Base-by-base conservation (phyloP, 2,888 invertebrate species). In the Andrena fulva region DNA sequence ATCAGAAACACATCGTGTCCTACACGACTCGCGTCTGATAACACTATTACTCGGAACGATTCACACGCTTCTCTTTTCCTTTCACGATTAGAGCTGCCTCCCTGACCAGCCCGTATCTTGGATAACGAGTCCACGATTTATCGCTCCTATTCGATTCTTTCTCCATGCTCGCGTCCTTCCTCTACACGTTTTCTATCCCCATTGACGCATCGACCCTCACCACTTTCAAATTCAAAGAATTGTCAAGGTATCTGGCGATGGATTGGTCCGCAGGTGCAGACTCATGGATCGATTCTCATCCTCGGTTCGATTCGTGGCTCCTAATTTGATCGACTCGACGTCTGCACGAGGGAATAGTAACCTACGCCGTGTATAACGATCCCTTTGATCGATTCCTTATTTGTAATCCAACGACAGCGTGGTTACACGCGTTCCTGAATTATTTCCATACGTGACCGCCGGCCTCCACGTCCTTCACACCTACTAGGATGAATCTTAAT, bases 1-100 rank as follows among this genome's bases (percentile, higher is more conserved):
- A 93, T 93, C 93, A 92, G 91, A 92, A 93, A 93, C 93, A 92
- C 92, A 93, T 93, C 92, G 92, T 93, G 93, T 93, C 91, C 88
- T 89, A 93, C 93, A 93, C 91, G 93, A 84, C 84, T 85, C 87
- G 89, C 84, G 87, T 83, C 91, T 91, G 93, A 93, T 93, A 93
- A 93, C 90, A 90, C 91, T 91, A 91, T 93, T 92, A 92, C 88
- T 87, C 88, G 74, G 87, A 89, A 87, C 87, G 87, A 84, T 91
- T 91, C 91, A 89, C 91, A 90, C 90, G 90, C 86, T 85, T 87
- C 86, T 87, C 80, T 72, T 85, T 87, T 87, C 87, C 84, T 77
- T 85, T 66, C 84, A 82, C 89, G 86, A 90, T 90, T 89, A 85
- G 85, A 81, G 82, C 72, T 70, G 71, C 80, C 77, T 78, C 71